Evolutionary conservation across 2,797 vertebrate species (phyloP).

Genomic region (Euphonia xanthogaster): DNA sequence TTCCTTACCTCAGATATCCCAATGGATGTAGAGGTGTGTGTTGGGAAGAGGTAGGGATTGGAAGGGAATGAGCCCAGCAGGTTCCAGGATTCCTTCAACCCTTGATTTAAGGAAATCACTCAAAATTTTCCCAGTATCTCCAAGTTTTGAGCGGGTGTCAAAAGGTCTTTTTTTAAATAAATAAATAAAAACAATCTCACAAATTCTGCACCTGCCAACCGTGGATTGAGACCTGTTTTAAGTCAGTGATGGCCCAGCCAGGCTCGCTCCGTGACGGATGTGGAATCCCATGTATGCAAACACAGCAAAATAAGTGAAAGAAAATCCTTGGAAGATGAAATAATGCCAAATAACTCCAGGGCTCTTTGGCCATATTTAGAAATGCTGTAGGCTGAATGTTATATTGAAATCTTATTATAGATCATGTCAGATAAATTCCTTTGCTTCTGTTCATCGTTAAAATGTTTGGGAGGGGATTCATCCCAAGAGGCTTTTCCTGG

Average conservation of each 20-base stretch:
- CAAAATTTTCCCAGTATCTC: neutral
- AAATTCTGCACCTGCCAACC: neutral
- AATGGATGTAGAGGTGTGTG: neutral
- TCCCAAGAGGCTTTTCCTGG: slow-evolving; percentile 47
- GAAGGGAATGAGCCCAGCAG: neutral
- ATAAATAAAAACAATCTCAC: neutral
- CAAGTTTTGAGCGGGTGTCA: neutral
- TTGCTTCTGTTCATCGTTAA: slow-evolving; percentile 38
- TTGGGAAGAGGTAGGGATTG: neutral
- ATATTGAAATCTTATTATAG: slow-evolving; percentile 61
- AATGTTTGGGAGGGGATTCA: slow-evolving; percentile 51
- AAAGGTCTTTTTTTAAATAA: neutral
- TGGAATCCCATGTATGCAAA: slow-evolving; percentile 34
- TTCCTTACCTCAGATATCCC: neutral
- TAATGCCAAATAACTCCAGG: slow-evolving; percentile 60
- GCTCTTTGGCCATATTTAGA: slow-evolving; percentile 64
- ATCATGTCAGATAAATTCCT: slow-evolving; percentile 57
- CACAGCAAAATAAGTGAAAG: slow-evolving; percentile 52
- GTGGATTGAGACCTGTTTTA: neutral
- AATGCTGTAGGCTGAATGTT: slow-evolving; percentile 63
- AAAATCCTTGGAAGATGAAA: slow-evolving; percentile 58
- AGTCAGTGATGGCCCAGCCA: neutral
- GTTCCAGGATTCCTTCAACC: neutral
- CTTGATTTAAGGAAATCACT: rapidly evolving
- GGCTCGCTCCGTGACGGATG: neutral